Conservation (phyloP, 2,797 vertebrate genomes). For the Sebastes hubbsi region DNA sequence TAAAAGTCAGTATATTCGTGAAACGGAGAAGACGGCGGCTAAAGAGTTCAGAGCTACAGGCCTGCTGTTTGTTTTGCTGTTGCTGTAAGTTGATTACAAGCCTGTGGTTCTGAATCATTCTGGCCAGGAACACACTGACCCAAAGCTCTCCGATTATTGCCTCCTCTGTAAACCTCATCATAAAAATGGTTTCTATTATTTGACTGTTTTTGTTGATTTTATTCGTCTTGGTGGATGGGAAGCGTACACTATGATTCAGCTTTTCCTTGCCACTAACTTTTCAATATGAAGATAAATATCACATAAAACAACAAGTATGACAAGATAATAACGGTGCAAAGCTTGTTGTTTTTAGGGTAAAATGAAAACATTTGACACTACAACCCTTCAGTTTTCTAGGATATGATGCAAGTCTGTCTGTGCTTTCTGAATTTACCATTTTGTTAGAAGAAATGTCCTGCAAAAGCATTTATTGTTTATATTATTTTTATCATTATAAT, state of each 20-base stretch:
- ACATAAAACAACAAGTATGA: constrained; percentile 11
- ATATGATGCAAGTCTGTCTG: not conserved
- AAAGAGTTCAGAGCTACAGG: constrained; percentile 46
- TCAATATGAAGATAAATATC: constrained; percentile 25
- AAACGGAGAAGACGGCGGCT: constrained; percentile 5
- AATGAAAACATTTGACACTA: constrained; percentile 16
- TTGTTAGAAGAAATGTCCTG: not conserved
- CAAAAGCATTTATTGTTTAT: not conserved
- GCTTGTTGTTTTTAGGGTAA: not conserved
- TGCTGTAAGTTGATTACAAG: constrained; percentile 70
- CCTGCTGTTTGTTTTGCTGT: constrained; percentile 56
- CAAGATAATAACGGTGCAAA: constrained; percentile 16
- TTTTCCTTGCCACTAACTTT: constrained; percentile 22
- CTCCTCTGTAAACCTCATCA: constrained; percentile 47
- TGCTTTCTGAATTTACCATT: not conserved
- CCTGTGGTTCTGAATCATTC: constrained; percentile 57
- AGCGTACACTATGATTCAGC: constrained; percentile 23
- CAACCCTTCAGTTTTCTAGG: not conserved
- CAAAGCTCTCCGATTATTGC: constrained; percentile 47
- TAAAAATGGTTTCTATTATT: constrained; percentile 52
- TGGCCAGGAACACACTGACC: constrained; percentile 39
- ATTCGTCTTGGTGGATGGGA: constrained; percentile 21
- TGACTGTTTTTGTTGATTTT: constrained; percentile 47
- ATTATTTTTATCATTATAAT: not conserved
- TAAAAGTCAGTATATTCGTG: constrained; percentile 36